Evolutionary conservation across 2,113 vertebrate species (phyloP).

Genomic region (Miniopterus natalensis): DNA sequence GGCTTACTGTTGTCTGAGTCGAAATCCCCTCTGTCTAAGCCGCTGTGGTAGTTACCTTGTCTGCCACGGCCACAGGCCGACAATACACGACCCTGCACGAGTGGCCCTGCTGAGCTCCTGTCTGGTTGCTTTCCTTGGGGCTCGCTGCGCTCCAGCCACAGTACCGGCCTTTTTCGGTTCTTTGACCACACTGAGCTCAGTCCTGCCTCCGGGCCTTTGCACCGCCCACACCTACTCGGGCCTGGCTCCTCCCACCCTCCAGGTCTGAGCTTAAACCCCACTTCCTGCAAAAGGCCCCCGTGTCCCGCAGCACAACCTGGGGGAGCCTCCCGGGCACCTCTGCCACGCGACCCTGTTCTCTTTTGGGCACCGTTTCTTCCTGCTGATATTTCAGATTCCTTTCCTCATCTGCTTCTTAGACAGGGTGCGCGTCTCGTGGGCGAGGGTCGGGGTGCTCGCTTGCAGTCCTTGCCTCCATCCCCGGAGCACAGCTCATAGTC

Average conservation of each 20-base stretch:
- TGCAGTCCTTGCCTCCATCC: not conserved
- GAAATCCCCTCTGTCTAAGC: not conserved
- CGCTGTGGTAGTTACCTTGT: not conserved
- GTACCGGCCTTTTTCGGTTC: not conserved
- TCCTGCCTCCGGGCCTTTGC: conserved; percentile 11
- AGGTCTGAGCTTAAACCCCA: not conserved
- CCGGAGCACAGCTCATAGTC: not conserved
- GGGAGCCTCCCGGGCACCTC: not conserved
- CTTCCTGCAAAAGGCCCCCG: not conserved
- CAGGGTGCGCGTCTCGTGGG: not conserved
- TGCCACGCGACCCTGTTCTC: not conserved
- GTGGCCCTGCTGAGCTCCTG: fast-evolving
- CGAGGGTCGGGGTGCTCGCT: not conserved
- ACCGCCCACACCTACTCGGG: not conserved
- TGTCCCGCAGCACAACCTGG: too few relatives aligned
- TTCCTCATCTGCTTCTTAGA: not conserved
- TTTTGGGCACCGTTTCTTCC: not conserved
- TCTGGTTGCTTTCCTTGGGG: not conserved
- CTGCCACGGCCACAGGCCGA: not conserved
- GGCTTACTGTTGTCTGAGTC: not conserved
- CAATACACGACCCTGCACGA: not conserved
- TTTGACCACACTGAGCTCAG: not conserved
- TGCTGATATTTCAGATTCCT: not conserved
- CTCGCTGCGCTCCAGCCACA: too few relatives aligned
- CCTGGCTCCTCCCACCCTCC: not conserved